A percentile compares a stretch with the other conserved stretches of the same genome.
Conservation (phyloP, 2,797 vertebrate genomes). For the Onychomys leucogaster region DNA sequence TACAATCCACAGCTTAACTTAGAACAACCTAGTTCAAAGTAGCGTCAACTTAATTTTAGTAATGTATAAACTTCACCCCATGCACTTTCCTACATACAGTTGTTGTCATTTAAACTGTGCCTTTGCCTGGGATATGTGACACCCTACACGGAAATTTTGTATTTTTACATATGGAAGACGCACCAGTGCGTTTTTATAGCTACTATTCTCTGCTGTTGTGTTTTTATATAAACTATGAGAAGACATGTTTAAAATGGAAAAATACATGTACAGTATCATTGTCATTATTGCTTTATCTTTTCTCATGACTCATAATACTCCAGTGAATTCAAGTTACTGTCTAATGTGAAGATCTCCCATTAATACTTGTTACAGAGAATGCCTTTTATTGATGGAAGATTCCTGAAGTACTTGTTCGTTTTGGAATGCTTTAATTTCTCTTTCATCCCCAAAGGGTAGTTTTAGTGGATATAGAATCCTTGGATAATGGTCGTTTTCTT, state of each 20-base stretch:
- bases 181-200: not conserved
- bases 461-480: not conserved
- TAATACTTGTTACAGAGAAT: not conserved
- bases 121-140: not conserved
- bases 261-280: not conserved
- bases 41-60: not conserved
- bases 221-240: constrained; percentile 57
- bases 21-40: not conserved
- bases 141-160: not conserved
- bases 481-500: not conserved
- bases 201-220: constrained; percentile 21
- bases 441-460: not conserved
- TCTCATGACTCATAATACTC: not conserved
- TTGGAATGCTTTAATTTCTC: not conserved
- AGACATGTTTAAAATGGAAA: not conserved
- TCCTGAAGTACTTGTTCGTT: constrained; percentile 19
- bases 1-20: not conserved
- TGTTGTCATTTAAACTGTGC: not conserved
- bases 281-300: not conserved
- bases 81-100: not conserved
- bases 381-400: not conserved
- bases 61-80: not conserved
- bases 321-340: not conserved
- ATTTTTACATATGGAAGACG: not conserved
- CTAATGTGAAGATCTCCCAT: not conserved